phyloP scores from a whole-genome alignment of 2,888 invertebrate species.

The Caenorhabditis sp. region DNA sequence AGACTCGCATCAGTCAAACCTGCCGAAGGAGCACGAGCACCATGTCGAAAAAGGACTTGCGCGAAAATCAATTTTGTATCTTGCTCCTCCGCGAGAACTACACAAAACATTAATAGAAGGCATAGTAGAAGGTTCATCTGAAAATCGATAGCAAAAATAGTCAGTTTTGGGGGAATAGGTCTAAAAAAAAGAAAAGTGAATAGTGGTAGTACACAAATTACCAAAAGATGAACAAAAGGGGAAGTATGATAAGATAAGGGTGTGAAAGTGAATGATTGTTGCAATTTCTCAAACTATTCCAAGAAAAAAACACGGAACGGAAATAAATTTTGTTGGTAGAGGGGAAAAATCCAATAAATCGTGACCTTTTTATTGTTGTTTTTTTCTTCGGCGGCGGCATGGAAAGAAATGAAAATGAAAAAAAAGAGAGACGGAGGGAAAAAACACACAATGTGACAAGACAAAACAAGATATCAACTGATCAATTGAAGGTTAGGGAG shows the following conservation, averaged over 20 bases:
- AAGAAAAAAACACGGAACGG: neutral
- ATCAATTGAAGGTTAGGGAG: too few relatives aligned
- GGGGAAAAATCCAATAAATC: neutral
- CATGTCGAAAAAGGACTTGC: constrained; percentile 31
- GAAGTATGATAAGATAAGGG: constrained; percentile 12
- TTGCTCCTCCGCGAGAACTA: neutral
- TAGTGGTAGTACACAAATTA: too few relatives aligned
- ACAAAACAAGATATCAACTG: too few relatives aligned
- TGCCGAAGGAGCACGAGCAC: constrained; percentile 31
- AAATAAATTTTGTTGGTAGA: too few relatives aligned
- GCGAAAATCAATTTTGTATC: neutral
- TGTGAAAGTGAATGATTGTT: constrained; percentile 14
- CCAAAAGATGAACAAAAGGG: neutral
- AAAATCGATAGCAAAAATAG: too few relatives aligned
- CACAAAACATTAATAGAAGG: too few relatives aligned
- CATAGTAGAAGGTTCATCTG: too few relatives aligned
- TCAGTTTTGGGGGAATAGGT: too few relatives aligned
- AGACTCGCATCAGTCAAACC: constrained; percentile 8
- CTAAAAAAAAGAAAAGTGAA: too few relatives aligned
- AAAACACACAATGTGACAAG: too few relatives aligned
- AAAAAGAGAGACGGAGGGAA: neutral
- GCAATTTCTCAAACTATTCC: neutral
- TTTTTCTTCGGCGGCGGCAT: too few relatives aligned
- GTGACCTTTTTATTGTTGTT: too few relatives aligned
- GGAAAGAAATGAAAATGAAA: neutral